A percentile compares a stretch with the other conserved stretches of the same genome.
phyloP scores from a whole-genome alignment of 2,797 vertebrate species.

The Sphenopsis melanotis region DNA sequence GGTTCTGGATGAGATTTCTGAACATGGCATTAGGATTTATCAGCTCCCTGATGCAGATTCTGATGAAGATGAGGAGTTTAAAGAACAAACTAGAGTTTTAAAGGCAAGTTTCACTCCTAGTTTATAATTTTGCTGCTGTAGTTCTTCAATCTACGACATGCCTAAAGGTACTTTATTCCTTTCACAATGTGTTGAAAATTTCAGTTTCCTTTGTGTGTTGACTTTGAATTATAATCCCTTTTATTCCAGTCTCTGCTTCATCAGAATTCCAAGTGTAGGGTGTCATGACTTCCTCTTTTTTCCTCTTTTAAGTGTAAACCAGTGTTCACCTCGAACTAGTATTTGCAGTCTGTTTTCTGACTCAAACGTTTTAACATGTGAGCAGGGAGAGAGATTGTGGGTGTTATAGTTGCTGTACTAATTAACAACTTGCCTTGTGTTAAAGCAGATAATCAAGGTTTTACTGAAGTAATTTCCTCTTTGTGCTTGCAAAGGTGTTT shows the following conservation, averaged over 20 bases:
- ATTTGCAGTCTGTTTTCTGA: neutral
- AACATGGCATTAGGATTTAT: constrained; percentile 90
- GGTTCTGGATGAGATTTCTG: constrained; percentile 91
- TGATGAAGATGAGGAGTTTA: constrained; percentile 89
- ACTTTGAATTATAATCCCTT: neutral
- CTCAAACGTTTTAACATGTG: neutral
- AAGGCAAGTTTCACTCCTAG: constrained; percentile 72
- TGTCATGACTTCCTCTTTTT: neutral
- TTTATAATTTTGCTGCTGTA: neutral
- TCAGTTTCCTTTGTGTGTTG: neutral
- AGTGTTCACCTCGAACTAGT: neutral
- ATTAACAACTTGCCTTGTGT: neutral
- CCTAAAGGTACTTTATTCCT: neutral
- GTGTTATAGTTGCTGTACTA: neutral
- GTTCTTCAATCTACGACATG: neutral
- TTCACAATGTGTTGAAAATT: neutral
- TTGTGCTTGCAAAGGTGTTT: neutral
- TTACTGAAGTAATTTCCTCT: constrained; percentile 5
- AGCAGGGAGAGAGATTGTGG: neutral
- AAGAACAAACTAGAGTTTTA: constrained; percentile 87
- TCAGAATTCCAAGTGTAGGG: neutral
- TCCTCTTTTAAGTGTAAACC: neutral
- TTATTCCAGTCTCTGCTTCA: neutral
- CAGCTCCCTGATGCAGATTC: constrained; percentile 93
- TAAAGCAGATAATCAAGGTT: neutral